These are phyloP conservation scores for Pseudomyrmex gracilis DNA, from an alignment of 1,140 invertebrate species.

Conservation along the genomic window DNA sequence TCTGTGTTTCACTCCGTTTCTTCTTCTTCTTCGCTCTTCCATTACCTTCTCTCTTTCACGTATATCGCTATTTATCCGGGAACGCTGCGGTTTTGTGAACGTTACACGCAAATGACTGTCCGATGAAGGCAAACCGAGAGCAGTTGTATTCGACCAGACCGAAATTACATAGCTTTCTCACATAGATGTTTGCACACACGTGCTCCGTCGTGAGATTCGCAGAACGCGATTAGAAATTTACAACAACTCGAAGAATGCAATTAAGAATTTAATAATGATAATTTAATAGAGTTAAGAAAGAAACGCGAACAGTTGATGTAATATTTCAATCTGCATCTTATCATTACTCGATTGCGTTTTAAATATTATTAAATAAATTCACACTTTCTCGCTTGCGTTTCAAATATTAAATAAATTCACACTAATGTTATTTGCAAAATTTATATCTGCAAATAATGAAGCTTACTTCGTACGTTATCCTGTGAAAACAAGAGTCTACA, in stretches of 20 bases:
- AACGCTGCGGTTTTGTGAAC: conserved; percentile 3
- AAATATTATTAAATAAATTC: neutral
- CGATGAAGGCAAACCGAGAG: neutral
- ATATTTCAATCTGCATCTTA: no score
- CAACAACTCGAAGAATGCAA: no score
- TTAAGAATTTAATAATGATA: no score
- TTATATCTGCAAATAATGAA: conserved; percentile 4
- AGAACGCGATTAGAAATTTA: conserved; percentile 10
- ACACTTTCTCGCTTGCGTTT: neutral
- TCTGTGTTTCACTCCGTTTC: conserved; percentile 40
- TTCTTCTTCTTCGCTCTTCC: conserved; percentile 24
- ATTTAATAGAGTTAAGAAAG: no score
- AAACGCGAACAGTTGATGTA: no score
- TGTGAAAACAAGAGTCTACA: neutral
- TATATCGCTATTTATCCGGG: conserved; percentile 30
- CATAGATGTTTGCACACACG: conserved; percentile 6
- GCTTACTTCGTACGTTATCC: conserved; percentile 14
- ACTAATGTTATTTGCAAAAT: conserved; percentile 7
- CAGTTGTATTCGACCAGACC: conserved; percentile 5
- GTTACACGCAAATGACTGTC: conserved; percentile 9
- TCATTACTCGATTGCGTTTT: neutral
- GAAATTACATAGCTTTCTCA: conserved; percentile 5
- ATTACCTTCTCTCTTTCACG: conserved; percentile 8
- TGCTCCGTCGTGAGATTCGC: neutral
- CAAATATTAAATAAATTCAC: neutral